These are phyloP conservation scores for Pogonomyrmex barbatus DNA, from an alignment of 1,140 invertebrate genomes.

Conservation along the genomic window DNA sequence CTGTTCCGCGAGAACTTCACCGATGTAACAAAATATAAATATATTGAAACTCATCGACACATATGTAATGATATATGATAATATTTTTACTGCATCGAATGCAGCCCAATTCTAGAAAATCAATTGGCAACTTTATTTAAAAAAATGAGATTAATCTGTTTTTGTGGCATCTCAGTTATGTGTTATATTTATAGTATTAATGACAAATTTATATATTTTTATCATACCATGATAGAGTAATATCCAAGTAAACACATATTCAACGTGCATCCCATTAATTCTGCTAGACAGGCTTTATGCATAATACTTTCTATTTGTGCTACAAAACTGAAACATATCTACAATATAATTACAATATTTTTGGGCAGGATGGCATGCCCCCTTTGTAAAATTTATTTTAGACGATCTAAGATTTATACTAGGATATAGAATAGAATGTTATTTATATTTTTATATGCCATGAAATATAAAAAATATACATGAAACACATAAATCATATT, in stretches of 20 bases:
- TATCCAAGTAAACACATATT: slow-evolving; percentile 76
- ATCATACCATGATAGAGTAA: slow-evolving; percentile 77
- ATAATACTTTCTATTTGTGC: slow-evolving; percentile 71
- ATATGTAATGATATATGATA: slow-evolving; percentile 50
- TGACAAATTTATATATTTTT: slow-evolving; percentile 7
- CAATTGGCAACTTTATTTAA: background rate
- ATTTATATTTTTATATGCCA: background rate
- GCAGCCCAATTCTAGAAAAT: slow-evolving; percentile 72
- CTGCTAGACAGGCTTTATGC: slow-evolving; percentile 71
- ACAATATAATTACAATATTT: background rate
- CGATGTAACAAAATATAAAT: slow-evolving; percentile 78
- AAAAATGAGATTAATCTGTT: slow-evolving; percentile 10
- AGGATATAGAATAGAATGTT: background rate
- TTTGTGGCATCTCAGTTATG: background rate
- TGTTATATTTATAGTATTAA: background rate
- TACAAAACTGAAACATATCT: slow-evolving; percentile 72
- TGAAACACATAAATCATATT: no score
- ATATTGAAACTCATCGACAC: slow-evolving; percentile 74
- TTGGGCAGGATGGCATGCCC: background rate
- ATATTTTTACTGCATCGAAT: slow-evolving; percentile 26
- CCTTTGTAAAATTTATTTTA: background rate
- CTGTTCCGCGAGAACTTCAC: slow-evolving; percentile 73
- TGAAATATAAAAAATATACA: no score
- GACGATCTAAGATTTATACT: background rate
- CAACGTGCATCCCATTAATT: slow-evolving; percentile 76